Evolutionary conservation across 2,888 invertebrate species (phyloP), one percentile per base, ranked within the genome.

Genomic region (Nomada fabriciana): DNA sequence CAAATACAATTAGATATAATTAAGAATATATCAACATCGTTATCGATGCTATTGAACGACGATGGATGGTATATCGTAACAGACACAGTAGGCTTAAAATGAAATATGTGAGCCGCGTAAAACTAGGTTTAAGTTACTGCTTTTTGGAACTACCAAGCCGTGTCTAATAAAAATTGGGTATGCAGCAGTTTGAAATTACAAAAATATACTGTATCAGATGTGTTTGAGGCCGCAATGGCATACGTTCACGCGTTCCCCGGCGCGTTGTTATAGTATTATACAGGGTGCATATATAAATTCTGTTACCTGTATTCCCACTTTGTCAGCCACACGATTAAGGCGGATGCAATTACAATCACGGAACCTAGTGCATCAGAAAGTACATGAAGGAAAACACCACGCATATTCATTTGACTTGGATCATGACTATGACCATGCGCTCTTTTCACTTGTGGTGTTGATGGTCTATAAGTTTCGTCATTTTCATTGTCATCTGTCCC

Each of bases 351-450:
- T 15, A 99, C 98, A 88, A 98, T 98, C 1, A 98, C 96, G 0
- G 98, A 98, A 71, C 99, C 99, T 65, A 99, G 95, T 25, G 99
- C 99, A 94, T 99, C 99, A 65, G 99, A 99, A 53, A 99, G 94
- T 5, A 99, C 97, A 93, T 99, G 99, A 73, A 99, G 95, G 94
- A 99, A 99, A n/a, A 99, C 99, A n/a, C 99, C 99, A 73, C 98
- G 96, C 99, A 99, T 99, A 93, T 99, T 99, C 97, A 99, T 97
- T 93, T 98, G 98, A 2, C 97, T 96, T 0, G 97, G 95, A 91
- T 96, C 95, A 88, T 95, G 95, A 74, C 95, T 94, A 89, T 95
- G 95, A 5, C 94, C 94, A 87, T 96, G 95, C 67, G 84, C 86
- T 74, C 85, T 86, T 72, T 91, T 91, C 11, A 90, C 89, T 69